Conservation (phyloP, 2,888 invertebrate species). For the Synanthedon vespiformis region DNA sequence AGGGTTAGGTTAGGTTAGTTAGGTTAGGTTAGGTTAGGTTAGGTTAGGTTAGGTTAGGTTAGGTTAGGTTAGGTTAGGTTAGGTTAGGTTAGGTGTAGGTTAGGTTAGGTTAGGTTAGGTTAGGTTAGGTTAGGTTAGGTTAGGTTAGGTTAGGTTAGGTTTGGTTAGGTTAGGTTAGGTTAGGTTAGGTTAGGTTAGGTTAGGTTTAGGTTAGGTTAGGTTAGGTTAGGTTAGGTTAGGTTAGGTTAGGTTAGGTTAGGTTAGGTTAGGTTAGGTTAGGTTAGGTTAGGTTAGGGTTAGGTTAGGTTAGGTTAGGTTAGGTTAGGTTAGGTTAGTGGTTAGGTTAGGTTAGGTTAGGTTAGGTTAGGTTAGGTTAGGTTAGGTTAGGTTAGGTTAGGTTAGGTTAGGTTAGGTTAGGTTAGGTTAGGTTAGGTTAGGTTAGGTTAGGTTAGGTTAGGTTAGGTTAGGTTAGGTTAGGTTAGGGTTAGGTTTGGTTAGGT, state of each 20-base stretch:
- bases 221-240: constrained; percentile 2
- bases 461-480: constrained; percentile 2
- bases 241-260: constrained; percentile 1
- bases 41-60: neutral
- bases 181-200: constrained; percentile 2
- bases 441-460: constrained; percentile 3
- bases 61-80: constrained; percentile 1
- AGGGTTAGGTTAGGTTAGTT: neutral
- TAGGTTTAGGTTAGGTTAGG: constrained; percentile 2
- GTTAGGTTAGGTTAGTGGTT: too few relatives aligned
- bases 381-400: constrained; percentile 3
- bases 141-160: constrained; percentile 1
- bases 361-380: constrained; percentile 3
- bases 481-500: constrained; percentile 3
- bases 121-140: neutral
- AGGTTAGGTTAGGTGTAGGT: neutral
- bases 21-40: constrained; percentile 1
- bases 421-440: constrained; percentile 3
- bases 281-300: neutral
- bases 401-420: constrained; percentile 3
- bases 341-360: neutral
- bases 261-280: neutral
- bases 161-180: constrained; percentile 1
- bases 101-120: constrained; percentile 1
- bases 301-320: neutral